phyloP scores from a whole-genome alignment of 1,140 invertebrate species.

The Orius insidiosus region DNA sequence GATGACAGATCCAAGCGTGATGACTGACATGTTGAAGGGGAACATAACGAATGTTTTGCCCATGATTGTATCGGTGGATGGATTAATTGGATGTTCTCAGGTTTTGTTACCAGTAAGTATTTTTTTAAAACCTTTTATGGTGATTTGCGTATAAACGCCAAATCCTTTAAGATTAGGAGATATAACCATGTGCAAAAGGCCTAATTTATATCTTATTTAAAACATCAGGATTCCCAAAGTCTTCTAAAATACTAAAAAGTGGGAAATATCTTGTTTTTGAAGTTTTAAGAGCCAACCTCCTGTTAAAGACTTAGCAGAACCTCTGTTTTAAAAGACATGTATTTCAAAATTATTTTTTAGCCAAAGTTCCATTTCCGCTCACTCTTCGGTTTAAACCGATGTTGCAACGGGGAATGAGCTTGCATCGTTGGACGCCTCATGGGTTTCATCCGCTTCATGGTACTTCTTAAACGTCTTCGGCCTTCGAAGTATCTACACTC shows the following conservation, averaged over 20 bases:
- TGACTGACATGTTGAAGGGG: conserved; percentile 98
- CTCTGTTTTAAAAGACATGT: no score
- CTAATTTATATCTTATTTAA: no score
- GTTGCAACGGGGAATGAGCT: conserved; percentile 94
- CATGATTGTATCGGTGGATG: conserved; percentile 98
- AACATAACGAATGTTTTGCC: conserved; percentile 96
- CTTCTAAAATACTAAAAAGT: no score
- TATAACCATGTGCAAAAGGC: no score
- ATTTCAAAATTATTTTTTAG: conserved; percentile 28
- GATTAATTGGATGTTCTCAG: conserved; percentile 99
- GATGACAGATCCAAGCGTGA: conserved; percentile 94
- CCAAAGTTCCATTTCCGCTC: conserved; percentile 95
- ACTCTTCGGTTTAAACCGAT: conserved; percentile 97
- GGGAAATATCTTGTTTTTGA: no score
- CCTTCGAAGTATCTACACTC: conserved; percentile 87
- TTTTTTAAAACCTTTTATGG: no score
- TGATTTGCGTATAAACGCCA: no score
- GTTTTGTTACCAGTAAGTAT: conserved; percentile 80
- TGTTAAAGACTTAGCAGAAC: no score
- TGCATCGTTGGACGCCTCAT: conserved; percentile 87
- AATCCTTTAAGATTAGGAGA: no score
- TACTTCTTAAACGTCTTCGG: conserved; percentile 99
- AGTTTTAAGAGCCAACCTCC: no score
- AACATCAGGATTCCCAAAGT: no score
- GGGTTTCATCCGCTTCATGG: conserved; percentile 99